Base-by-base conservation (phyloP, 37 sponge, comb jelly and placozoan genomes). In the Chondrilla cf. caribensis region DNA sequence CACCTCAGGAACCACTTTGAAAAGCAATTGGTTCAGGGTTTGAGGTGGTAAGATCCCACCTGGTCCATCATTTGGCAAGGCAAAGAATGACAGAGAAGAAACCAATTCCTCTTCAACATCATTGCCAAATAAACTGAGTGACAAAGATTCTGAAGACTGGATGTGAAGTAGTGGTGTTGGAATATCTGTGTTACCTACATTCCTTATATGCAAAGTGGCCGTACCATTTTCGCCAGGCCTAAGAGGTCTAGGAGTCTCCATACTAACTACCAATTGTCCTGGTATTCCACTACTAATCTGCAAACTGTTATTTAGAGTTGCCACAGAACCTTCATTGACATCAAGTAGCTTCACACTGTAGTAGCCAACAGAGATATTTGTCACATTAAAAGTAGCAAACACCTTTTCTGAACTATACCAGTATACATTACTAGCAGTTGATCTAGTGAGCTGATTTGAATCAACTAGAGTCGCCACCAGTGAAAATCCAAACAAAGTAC, bases 391-490 rank as follows among this genome's bases (percentile, higher is more conserved):
- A 14, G 84, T 84, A 0, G 77, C 84, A 38, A 76, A 84, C 17
- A 84, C 77, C 28, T 75, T 60, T 44, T 58, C 77, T 26, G 84
- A 84, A 76, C 60, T 84, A 36, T 59, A 84, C 77, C 84, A 76
- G 64, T 84, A 84, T 0, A 76, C 43, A 0, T 17, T 58, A 19
- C 0, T 22, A 18, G 84, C 84, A 68, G 25, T 3, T 31, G 32
- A 21, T 28, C 38, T 58, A 6, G 75, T 36, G 24, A 29, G 40
- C 58, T 38, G 36, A 21, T 17, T 58, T 6, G 4, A 2, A 22
- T 21, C 4, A 21, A 75, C 3, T 0, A 84, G 15, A 43, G 31
- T 58, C 18, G 77, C 84, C 19, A 24, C 44, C 28, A 84, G 8
- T 38, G 19, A 19, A 32, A 76, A 58, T 2, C 84, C 77, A 58